phyloP scores from a whole-genome alignment of 2,113 vertebrate genomes.

The Cyprinodon brontotheroides region DNA sequence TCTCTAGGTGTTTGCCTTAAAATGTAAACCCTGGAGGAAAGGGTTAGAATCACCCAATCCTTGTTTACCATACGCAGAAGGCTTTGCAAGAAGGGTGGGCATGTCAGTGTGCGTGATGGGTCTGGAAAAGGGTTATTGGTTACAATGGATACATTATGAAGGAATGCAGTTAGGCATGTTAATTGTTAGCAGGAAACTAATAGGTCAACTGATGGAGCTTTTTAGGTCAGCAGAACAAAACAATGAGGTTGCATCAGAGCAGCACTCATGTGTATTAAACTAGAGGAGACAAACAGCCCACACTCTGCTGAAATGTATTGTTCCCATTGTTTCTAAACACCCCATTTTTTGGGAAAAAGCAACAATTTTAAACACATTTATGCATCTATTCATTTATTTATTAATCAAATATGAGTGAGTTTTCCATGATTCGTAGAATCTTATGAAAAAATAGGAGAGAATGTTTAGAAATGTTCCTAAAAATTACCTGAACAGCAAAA shows the following conservation, averaged over 20 bases:
- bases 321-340: background rate
- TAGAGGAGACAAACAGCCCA: background rate
- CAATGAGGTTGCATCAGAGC: slow-evolving; percentile 1
- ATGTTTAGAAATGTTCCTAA: no score
- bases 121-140: background rate
- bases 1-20: slow-evolving; percentile 79
- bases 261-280: background rate
- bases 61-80: slow-evolving; percentile 13
- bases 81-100: background rate
- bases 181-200: slow-evolving; percentile 21
- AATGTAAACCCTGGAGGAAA: slow-evolving; percentile 63
- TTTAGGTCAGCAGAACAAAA: background rate
- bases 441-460: no score
- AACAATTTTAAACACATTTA: no score
- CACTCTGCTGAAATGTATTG: background rate
- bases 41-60: slow-evolving; percentile 50
- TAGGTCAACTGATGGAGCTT: background rate
- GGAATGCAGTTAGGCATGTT: slow-evolving; percentile 33
- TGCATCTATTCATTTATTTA: no score
- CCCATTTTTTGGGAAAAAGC: no score
- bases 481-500: no score
- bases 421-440: no score
- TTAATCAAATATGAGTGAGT: no score
- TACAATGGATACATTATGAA: slow-evolving; percentile 51
- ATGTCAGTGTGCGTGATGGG: background rate